Conservation (phyloP, 2,113 vertebrate species). For the Bubo scandiacus region DNA sequence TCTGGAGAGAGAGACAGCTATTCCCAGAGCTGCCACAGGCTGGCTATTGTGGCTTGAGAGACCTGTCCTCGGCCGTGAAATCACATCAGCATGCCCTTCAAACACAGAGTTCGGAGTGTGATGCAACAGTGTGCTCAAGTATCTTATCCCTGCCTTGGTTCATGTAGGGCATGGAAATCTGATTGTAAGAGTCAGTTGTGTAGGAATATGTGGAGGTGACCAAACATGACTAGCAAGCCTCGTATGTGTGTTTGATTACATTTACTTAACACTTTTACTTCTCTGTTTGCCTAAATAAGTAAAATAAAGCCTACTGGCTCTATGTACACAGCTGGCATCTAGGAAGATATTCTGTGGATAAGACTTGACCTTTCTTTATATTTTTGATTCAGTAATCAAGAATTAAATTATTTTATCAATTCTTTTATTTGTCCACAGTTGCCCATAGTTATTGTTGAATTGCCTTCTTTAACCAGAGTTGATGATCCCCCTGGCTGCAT, state of each 20-base stretch:
- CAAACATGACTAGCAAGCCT: background rate
- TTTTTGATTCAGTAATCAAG: background rate
- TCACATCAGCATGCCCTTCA: background rate
- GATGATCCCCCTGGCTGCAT: background rate
- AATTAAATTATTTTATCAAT: background rate
- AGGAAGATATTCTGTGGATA: background rate
- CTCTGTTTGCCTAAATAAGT: background rate
- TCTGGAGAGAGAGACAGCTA: background rate
- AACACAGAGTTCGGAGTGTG: background rate
- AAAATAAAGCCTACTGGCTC: background rate
- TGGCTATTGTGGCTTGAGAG: background rate
- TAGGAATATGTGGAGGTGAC: background rate
- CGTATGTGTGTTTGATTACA: background rate
- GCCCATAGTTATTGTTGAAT: background rate
- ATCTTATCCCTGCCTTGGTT: background rate
- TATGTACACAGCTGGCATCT: background rate
- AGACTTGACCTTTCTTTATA: background rate
- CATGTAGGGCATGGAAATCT: background rate
- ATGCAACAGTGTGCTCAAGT: background rate
- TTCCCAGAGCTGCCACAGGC: background rate
- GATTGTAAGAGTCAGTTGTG: background rate
- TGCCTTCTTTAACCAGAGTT: background rate
- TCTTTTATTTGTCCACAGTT: background rate
- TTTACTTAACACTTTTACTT: background rate
- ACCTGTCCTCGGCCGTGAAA: background rate